phyloP scores from a whole-genome alignment of 2,113 vertebrate genomes.

The Tragelaphus buxtoni region DNA sequence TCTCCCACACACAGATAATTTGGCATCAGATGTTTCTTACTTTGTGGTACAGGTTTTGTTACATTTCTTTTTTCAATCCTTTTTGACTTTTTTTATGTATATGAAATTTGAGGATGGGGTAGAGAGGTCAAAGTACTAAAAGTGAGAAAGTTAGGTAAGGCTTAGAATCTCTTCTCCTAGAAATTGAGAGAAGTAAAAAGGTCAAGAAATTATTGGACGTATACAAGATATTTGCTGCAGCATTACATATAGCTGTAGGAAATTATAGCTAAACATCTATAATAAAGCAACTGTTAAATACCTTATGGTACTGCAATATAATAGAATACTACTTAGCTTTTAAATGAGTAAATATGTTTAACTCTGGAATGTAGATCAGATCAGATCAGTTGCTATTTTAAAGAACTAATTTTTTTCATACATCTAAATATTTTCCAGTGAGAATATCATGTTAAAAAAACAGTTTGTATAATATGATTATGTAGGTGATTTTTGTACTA shows the following conservation, averaged over 20 bases:
- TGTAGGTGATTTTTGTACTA: not conserved
- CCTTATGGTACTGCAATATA: not conserved
- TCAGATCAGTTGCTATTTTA: not conserved
- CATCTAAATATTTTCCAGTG: not conserved
- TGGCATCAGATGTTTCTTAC: not conserved
- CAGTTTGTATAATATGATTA: not conserved
- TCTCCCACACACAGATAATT: not conserved
- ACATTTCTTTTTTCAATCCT: not conserved
- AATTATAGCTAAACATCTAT: not conserved
- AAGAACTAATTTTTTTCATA: not conserved
- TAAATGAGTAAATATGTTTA: not conserved
- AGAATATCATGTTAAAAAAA: constrained; percentile 10
- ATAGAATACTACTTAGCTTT: not conserved
- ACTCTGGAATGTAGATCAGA: not conserved
- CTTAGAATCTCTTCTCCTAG: not conserved
- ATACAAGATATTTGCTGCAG: not conserved
- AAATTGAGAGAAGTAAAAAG: constrained; percentile 13
- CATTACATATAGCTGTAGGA: not conserved
- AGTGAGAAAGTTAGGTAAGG: not conserved
- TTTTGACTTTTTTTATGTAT: not conserved
- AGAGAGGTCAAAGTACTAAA: not conserved
- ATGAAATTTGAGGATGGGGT: not conserved
- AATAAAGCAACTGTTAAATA: not conserved
- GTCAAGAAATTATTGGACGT: not conserved
- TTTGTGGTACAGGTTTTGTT: not conserved